phyloP scores from a whole-genome alignment of 2,113 vertebrate genomes.

The Paedocypris sp. region DNA sequence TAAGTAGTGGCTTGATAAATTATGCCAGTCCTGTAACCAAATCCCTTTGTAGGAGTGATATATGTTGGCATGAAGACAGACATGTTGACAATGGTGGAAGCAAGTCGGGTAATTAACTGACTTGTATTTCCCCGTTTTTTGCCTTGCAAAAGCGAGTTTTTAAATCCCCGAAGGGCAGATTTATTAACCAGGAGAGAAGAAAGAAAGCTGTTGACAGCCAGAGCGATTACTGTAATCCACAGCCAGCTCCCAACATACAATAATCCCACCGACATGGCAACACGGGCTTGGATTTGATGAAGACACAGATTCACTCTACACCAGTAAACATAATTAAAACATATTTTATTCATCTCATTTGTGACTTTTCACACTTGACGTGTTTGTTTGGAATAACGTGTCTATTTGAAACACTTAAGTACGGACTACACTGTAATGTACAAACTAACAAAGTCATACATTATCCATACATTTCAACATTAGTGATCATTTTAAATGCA shows the following conservation, averaged over 20 bases:
- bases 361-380: too few species aligned
- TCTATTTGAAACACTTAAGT: too few species aligned
- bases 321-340: too few species aligned
- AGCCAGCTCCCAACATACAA: too few species aligned
- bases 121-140: not conserved
- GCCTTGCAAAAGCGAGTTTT: not conserved
- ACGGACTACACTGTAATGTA: not conserved
- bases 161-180: not conserved
- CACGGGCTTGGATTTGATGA: too few species aligned
- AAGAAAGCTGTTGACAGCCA: not conserved
- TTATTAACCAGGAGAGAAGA: not conserved
- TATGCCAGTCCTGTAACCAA: slow-evolving; percentile 21
- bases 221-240: not conserved
- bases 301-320: too few species aligned
- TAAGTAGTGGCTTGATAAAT: not conserved
- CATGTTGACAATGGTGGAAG: slow-evolving; percentile 14
- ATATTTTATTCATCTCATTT: too few species aligned
- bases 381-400: too few species aligned
- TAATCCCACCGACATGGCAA: too few species aligned
- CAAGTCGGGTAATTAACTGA: not conserved
- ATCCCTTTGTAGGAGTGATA: not conserved
- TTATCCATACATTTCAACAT: not conserved
- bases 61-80: slow-evolving; percentile 16
- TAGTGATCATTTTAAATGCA: too few species aligned
- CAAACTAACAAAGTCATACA: not conserved